Evolutionary conservation across 2,888 invertebrate species (phyloP).

Genomic region (Coelinius sp.): DNA sequence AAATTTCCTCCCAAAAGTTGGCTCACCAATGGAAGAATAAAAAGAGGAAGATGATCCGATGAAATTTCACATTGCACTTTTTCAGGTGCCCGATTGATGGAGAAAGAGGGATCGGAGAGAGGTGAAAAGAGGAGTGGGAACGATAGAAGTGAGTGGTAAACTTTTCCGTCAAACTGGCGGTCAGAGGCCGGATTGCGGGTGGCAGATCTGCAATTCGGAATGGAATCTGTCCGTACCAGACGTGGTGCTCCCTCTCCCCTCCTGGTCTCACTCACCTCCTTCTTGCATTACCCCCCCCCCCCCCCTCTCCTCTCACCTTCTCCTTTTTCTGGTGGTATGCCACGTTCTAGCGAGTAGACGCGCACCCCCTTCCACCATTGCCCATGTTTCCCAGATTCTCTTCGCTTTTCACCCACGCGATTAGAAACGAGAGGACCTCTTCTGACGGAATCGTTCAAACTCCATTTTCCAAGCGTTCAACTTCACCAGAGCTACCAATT

Average conservation of each 20-base stretch:
- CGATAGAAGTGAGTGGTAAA: slow-evolving; percentile 42
- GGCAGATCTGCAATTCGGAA: slow-evolving; percentile 69
- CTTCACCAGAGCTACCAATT: slow-evolving; percentile 28
- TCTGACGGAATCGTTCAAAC: slow-evolving; percentile 47
- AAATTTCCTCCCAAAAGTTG: not conserved
- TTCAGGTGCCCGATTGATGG: slow-evolving; percentile 11
- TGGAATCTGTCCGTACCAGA: slow-evolving; percentile 70
- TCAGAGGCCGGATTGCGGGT: slow-evolving; percentile 63
- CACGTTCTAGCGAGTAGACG: slow-evolving; percentile 1
- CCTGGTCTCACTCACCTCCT: slow-evolving; percentile 41
- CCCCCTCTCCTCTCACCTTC: slow-evolving; percentile 42
- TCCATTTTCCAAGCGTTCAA: slow-evolving; percentile 36
- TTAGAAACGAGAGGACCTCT: slow-evolving; percentile 43
- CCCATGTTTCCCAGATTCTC: not conserved
- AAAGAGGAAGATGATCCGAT: not conserved
- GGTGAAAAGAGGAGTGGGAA: slow-evolving; percentile 23
- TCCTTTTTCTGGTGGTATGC: slow-evolving; percentile 8
- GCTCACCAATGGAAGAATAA: not conserved
- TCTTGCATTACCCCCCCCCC: slow-evolving; percentile 49
- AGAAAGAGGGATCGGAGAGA: not conserved
- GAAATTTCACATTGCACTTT: slow-evolving; percentile 12
- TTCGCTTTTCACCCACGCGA: slow-evolving; percentile 27
- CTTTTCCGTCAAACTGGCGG: slow-evolving; percentile 54
- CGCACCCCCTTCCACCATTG: slow-evolving; percentile 3
- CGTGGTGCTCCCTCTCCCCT: slow-evolving; percentile 55